Percentiles rank a stretch among this genome's conserved stretches.
Evolutionary conservation across 2,888 invertebrate species (phyloP).

Genomic region (Zele albiditarsus): DNA sequence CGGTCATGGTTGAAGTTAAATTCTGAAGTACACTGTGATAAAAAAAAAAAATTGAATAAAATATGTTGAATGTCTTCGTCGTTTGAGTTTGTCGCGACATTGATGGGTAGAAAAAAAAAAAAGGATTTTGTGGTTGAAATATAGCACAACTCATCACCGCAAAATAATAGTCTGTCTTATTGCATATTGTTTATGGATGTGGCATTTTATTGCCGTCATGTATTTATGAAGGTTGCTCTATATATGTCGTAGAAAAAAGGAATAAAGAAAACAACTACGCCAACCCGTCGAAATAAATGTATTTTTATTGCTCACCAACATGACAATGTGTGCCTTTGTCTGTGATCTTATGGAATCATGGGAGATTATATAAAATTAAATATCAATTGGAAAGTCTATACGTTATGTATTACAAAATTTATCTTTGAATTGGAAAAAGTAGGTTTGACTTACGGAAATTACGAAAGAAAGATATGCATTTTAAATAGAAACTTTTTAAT

Average conservation of each 20-base stretch:
- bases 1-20: not conserved
- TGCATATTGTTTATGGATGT: too few species aligned
- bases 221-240: too few species aligned
- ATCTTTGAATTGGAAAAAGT: not conserved
- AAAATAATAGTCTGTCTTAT: too few species aligned
- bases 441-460: too few species aligned
- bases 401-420: not conserved
- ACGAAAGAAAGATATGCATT: too few species aligned
- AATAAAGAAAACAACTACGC: not conserved
- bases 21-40: not conserved
- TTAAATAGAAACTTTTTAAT: too few species aligned
- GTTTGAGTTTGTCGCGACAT: not conserved
- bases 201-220: too few species aligned
- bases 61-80: not conserved
- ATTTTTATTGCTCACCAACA: not conserved
- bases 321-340: not conserved
- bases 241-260: not conserved
- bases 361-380: not conserved
- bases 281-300: not conserved
- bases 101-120: not conserved
- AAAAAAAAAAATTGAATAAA: not conserved
- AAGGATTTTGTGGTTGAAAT: not conserved
- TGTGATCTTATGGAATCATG: not conserved
- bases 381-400: not conserved
- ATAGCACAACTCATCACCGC: not conserved